Percentiles rank a stretch among this genome's conserved stretches.
Evolutionary conservation across 2,888 invertebrate species (phyloP).

Genomic region (Lissocephala sabroskyi): DNA sequence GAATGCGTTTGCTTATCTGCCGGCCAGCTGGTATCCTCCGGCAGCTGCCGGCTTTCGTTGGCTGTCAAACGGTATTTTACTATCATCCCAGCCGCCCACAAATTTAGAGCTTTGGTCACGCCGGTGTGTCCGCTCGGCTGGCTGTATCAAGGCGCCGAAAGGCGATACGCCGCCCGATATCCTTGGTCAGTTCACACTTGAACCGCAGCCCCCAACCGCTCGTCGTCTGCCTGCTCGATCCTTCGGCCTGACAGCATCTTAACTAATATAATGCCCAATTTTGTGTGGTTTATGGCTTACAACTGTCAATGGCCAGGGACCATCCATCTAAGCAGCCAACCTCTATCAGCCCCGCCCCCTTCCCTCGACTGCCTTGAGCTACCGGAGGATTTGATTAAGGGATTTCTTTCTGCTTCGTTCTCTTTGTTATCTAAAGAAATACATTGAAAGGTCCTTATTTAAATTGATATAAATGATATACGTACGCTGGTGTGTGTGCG

Average conservation of each 20-base stretch:
- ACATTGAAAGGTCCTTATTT: constrained; percentile 65
- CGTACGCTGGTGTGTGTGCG: constrained; percentile 21
- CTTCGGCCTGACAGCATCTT: constrained; percentile 67
- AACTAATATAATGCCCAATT: constrained; percentile 69
- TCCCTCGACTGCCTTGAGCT: constrained; percentile 27
- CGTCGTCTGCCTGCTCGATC: too few species aligned
- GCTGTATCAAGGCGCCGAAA: constrained; percentile 29
- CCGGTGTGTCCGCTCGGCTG: constrained; percentile 1
- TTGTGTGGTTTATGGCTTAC: constrained; percentile 68
- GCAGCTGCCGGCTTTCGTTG: constrained; percentile 28
- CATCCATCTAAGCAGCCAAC: constrained; percentile 41
- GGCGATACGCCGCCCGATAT: constrained; percentile 33
- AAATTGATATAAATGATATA: constrained; percentile 68
- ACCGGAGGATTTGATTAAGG: constrained; percentile 52
- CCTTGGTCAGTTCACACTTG: constrained; percentile 1
- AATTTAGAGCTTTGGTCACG: not conserved
- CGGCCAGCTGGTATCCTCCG: constrained; percentile 36
- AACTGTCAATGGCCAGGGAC: constrained; percentile 56
- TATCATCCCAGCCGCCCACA: not conserved
- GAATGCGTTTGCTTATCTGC: constrained; percentile 62
- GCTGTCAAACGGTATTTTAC: constrained; percentile 53
- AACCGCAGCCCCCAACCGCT: not conserved
- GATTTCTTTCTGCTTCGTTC: constrained; percentile 29
- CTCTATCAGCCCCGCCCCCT: constrained; percentile 3
- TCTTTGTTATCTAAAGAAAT: constrained; percentile 12